Evolutionary conservation across 2,888 invertebrate genomes (phyloP), one percentile per base, ranked within the genome.

Genomic region (Zootermopsis nevadensis): DNA sequence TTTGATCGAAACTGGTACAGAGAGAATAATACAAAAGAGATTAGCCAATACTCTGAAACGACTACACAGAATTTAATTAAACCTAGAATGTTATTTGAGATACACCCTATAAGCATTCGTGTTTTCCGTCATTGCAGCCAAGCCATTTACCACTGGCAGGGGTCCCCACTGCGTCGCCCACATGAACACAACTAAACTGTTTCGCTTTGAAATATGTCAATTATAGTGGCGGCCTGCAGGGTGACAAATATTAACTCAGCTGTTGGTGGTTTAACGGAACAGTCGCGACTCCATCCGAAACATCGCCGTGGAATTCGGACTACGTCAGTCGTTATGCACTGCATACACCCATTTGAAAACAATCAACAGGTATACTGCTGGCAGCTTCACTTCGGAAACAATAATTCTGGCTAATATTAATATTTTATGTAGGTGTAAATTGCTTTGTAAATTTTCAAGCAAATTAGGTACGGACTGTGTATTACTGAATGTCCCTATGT

Each of bases 241-340:
- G 42, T 38, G 74, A 38, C 74, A 69, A 69, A 69, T 69, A 69
- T 69, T 31, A 69, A 31, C 33, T 33, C 31, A 69, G 69, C 69
- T 69, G 66, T 66, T 69, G 33, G 31, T 69, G 69, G 69, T 69
- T 31, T 69, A 30, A 69, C 69, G 31, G 33, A 15, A 33, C 33
- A 33, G 69, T 33, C 33, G 22, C 69, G 22, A 33, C 33, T 31
- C 30, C 33, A 69, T 33, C 19, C 27, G 7, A 30, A 33, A 33
- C 69, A 30, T 31, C 22, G 69, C 22, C 33, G 19, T 33, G 22
- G 27, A 30, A 69, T 31, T 33, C 27, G 30, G 10, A 66, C 10
- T 15, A 33, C 33, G 33, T 22, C 35, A 69, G 15, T 69, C 30
- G 15, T 30, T 30, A 10, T 69, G 33, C 15, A 22, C 69, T 69